Percentiles rank a stretch among this genome's conserved stretches.
These are phyloP conservation scores for Aleadryas rufinucha DNA, from an alignment of 2,113 vertebrate species.

Conservation along the genomic window DNA sequence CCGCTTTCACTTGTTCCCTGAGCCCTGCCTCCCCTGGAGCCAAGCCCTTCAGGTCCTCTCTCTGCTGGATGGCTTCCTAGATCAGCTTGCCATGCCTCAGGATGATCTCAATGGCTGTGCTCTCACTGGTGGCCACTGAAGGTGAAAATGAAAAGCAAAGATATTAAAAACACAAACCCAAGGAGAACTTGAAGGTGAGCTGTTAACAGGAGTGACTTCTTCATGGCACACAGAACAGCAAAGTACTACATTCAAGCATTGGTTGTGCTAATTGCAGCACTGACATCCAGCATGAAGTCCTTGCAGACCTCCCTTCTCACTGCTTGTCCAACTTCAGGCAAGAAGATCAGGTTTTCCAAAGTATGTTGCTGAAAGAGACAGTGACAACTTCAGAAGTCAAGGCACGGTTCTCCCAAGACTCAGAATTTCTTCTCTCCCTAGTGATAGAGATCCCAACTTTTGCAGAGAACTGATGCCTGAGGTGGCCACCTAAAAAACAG, in stretches of 20 bases:
- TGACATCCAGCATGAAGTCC: neutral
- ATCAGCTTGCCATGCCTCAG: constrained; percentile 61
- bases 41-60: neutral
- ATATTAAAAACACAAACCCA: neutral
- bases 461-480: neutral
- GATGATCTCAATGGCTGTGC: constrained; percentile 57
- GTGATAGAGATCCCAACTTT: neutral
- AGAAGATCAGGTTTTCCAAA: neutral
- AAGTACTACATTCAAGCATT: neutral
- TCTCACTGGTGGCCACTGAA: constrained; percentile 63
- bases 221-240: neutral
- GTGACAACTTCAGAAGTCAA: neutral
- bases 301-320: neutral
- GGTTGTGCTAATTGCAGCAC: neutral
- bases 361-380: neutral
- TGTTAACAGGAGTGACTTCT: neutral
- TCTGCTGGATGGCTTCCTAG: constrained; percentile 47
- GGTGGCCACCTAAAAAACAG: no score
- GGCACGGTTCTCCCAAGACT: neutral
- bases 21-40: constrained; percentile 1
- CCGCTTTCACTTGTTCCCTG: constrained; percentile 59
- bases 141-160: neutral
- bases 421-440: neutral
- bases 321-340: neutral
- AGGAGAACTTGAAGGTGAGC: neutral